These are phyloP conservation scores for Oryzias dopingdopingensis DNA, from an alignment of 2,797 vertebrate genomes.

Conservation along the genomic window DNA sequence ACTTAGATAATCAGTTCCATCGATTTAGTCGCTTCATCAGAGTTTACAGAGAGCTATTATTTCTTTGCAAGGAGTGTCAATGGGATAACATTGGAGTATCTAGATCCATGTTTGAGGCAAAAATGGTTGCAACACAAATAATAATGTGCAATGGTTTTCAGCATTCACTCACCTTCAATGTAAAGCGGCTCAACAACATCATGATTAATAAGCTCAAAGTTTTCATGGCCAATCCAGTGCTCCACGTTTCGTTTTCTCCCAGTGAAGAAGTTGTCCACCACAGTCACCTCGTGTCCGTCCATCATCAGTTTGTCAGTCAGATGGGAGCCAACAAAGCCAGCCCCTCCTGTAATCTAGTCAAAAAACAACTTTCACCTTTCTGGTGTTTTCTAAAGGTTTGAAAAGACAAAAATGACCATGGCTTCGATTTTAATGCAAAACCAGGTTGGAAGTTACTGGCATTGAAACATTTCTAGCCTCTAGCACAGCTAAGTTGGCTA, in stretches of 20 bases:
- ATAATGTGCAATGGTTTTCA: not conserved
- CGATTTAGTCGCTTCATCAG: too few relatives aligned
- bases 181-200: constrained; percentile 98
- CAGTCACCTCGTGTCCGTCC: constrained; percentile 99
- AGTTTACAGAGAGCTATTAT: too few relatives aligned
- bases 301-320: constrained; percentile 99
- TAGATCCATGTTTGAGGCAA: too few relatives aligned
- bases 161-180: constrained; percentile 87
- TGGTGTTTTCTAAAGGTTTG: too few relatives aligned
- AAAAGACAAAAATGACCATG: too few relatives aligned
- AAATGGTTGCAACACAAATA: not conserved
- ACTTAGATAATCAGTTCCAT: too few relatives aligned
- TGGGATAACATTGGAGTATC: too few relatives aligned
- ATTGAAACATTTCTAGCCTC: too few relatives aligned
- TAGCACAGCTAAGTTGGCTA: too few relatives aligned
- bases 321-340: constrained; percentile 98
- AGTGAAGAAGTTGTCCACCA: constrained; percentile 99
- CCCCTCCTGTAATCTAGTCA: constrained; percentile 85
- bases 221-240: constrained; percentile 99
- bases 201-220: constrained; percentile 99
- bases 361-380: not conserved
- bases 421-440: too few relatives aligned
- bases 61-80: too few relatives aligned
- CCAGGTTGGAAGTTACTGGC: too few relatives aligned
- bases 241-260: constrained; percentile 98